phyloP scores from a whole-genome alignment of 2,888 invertebrate genomes.

The Drosophila mulleri region DNA sequence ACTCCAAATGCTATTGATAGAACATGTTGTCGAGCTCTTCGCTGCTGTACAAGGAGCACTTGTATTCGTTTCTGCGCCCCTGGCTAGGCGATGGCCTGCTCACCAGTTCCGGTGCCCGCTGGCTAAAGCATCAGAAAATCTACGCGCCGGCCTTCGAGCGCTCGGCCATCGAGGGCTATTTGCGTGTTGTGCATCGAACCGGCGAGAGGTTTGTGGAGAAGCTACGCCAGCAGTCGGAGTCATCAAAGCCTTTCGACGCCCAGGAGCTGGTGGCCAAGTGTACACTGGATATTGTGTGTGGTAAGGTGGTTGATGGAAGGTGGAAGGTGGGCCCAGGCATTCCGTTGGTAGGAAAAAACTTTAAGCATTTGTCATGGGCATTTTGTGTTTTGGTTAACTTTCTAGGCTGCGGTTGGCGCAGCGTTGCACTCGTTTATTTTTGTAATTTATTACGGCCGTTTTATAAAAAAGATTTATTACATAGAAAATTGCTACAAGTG shows the following conservation, averaged over 20 bases:
- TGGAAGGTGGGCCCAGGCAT: background rate
- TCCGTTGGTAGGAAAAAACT: constrained; percentile 42
- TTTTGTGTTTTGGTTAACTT: constrained; percentile 32
- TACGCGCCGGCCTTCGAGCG: constrained; percentile 86
- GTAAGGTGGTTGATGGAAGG: constrained; percentile 61
- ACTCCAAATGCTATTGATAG: constrained; percentile 42
- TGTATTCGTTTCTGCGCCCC: constrained; percentile 84
- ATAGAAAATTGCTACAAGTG: constrained; percentile 61
- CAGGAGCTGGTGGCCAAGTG: constrained; percentile 86
- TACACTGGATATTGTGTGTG: constrained; percentile 85
- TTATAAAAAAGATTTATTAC: constrained; percentile 64
- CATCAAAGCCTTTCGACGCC: constrained; percentile 83
- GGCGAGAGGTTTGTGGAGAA: constrained; percentile 85
- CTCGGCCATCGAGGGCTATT: constrained; percentile 74
- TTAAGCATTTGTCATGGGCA: constrained; percentile 64
- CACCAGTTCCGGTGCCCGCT: constrained; percentile 85
- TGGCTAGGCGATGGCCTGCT: constrained; percentile 86
- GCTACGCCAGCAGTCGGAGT: constrained; percentile 50
- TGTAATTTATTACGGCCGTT: constrained; percentile 68
- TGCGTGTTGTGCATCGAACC: constrained; percentile 85
- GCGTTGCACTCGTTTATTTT: constrained; percentile 52
- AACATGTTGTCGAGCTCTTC: constrained; percentile 83
- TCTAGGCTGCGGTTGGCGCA: constrained; percentile 19
- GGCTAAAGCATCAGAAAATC: constrained; percentile 86
- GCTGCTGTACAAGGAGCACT: constrained; percentile 85